These are phyloP conservation scores for Chalcosyrphus nemorum DNA, from an alignment of 2,888 invertebrate species.

Conservation along the genomic window DNA sequence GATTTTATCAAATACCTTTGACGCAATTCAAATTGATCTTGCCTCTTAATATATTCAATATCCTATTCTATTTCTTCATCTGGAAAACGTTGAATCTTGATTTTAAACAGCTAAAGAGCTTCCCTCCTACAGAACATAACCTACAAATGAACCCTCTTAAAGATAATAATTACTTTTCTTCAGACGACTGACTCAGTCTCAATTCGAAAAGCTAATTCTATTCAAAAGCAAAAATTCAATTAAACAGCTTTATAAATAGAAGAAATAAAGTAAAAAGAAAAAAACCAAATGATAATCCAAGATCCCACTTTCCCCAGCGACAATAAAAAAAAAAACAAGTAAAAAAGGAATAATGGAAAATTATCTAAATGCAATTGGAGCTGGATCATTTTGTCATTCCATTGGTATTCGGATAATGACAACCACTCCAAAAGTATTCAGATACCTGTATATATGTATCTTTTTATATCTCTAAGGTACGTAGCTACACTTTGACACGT, in stretches of 20 bases:
- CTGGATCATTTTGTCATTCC: conserved; percentile 50
- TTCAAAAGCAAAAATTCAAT: conserved; percentile 1
- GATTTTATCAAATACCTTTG: no score
- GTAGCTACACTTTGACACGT: conserved; percentile 46
- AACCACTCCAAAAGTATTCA: conserved; percentile 39
- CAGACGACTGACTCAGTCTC: not conserved
- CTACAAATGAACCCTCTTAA: no score
- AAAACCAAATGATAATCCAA: not conserved
- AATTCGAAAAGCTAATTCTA: not conserved
- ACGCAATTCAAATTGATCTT: no score
- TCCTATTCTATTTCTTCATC: no score
- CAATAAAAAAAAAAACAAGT: conserved; percentile 4
- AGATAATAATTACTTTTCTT: no score
- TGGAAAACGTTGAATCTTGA: no score
- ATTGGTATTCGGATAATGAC: conserved; percentile 51
- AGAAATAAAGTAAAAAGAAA: not conserved
- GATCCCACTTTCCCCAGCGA: conserved; percentile 29
- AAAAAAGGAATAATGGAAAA: not conserved
- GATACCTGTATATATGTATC: conserved; percentile 30
- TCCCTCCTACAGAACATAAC: no score
- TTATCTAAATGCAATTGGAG: conserved; percentile 50
- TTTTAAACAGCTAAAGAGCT: no score
- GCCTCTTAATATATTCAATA: no score
- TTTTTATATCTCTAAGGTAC: not conserved
- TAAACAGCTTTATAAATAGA: not conserved